Evolutionary conservation across 2,113 vertebrate species (phyloP).

Genomic region (Archocentrus centrarchus): DNA sequence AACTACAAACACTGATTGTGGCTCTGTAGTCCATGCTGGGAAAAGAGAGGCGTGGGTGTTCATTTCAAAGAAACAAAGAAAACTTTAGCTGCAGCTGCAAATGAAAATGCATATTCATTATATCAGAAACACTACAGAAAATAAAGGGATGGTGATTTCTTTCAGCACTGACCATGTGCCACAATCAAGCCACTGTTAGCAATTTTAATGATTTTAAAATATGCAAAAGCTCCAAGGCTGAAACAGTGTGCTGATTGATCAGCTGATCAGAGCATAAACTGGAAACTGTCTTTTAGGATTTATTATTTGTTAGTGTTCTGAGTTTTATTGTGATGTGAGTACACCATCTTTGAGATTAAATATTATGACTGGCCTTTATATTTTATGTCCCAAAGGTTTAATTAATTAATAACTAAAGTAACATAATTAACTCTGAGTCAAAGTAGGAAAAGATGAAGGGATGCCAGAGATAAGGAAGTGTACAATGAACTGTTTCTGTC

Average conservation of each 20-base stretch:
- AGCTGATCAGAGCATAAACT: neutral
- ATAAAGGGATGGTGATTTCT: neutral
- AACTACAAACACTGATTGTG: constrained; percentile 36
- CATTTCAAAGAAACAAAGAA: constrained; percentile 13
- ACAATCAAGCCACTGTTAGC: neutral
- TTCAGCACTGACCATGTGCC: neutral
- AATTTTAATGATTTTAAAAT: neutral
- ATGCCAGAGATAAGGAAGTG: neutral
- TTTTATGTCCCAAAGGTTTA: neutral
- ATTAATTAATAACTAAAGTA: neutral
- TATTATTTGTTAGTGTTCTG: neutral
- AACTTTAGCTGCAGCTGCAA: neutral
- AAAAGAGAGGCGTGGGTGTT: neutral
- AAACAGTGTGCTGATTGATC: neutral
- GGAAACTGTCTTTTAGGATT: neutral
- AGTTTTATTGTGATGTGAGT: neutral
- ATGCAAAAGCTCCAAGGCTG: neutral
- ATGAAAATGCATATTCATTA: neutral
- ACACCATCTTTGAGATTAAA: neutral
- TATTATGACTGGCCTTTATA: neutral
- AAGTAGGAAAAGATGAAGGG: neutral
- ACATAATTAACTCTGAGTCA: neutral
- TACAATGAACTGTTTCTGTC: constrained; percentile 18
- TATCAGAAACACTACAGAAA: neutral
- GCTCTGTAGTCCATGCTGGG: constrained; percentile 1